Evolutionary conservation across 2,797 vertebrate species (phyloP), one percentile per base, ranked within the genome.

Genomic region (Amphiprion clarkii): DNA sequence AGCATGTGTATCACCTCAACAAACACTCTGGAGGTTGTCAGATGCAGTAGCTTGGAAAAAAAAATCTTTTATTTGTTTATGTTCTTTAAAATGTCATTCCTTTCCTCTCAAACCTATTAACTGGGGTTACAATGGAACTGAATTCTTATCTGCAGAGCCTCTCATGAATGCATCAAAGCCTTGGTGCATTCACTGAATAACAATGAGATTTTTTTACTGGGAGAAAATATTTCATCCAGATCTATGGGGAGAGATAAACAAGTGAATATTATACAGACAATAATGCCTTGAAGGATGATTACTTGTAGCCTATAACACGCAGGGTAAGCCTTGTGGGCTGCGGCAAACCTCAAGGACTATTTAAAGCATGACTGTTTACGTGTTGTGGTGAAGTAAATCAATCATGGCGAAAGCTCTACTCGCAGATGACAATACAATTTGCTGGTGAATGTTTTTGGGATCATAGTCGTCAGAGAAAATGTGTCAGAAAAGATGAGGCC

Each of bases 61-160:
- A 65, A 79, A 66, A 63, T 56, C 7, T 78, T 87, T 86, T 77
- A 89, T 88, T 92, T 89, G 82, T 92, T 87, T 90, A 77, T 87
- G 79, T 83, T 89, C 84, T 90, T 87, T 88, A 88, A 92, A 93
- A 92, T 89, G 90, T 87, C 82, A 90, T 81, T 88, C 76, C 76
- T 76, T 77, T 76, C 61, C 52, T 76, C 74, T 81, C 72, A 76
- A 81, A 74, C 75, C 88, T 76, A 85, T 89, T 89, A 92, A 91
- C 70, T 74, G 62, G 58, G 71, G 76, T 80, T 80, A 84, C 82
- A 89, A 78, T 77, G 70, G 79, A 88, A 79, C 53, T 61, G 79
- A 81, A 87, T 86, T 83, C 70, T 88, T 92, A 93, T 91, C 91
- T 86, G 63, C 60, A 44, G 55, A 66, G 62, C 60, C 54, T 79